Evolutionary conservation across 1,140 invertebrate genomes (phyloP), one percentile per base, ranked within the genome.

Genomic region (Hypsibius dujardini): DNA sequence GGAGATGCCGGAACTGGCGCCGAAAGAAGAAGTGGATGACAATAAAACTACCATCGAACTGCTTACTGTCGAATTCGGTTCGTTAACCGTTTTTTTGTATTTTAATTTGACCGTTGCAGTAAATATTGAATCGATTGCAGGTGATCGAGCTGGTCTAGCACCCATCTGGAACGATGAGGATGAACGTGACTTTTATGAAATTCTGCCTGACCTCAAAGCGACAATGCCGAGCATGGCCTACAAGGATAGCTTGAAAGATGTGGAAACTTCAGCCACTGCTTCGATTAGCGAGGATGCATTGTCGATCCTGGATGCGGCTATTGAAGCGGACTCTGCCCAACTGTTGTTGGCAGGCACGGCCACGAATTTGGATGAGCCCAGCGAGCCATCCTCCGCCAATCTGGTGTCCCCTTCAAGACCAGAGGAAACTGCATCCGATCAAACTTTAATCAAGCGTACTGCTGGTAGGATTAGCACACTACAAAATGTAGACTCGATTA

Each of bases 101-200:
- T n/a, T n/a, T n/a, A n/a, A n/a, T n/a, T n/a, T n/a, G n/a, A n/a
- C n/a, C n/a, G 3, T 42, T 3, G 62, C 42, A 7, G 45, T 14
- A 67, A 3, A 67, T 14, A 67, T 42, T 67, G 3, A 67, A 67
- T 42, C 42, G 3, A 42, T 14, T 67, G 7, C 45, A 67, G 62
- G 62, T 42, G 62, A 67, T 42, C 62, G 62, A 7, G 73, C 73
- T 60, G 71, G 73, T 1, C 71, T 74, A 70, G 74, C 59, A 59
- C 71, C 74, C 71, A 73, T 83, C 1, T 97, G 92, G 92, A 92
- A 95, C 74, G 94, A 98, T 81, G 90, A 95, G 75, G 94, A 98
- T 78, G 92, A 91, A 0, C 85, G 90, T 77, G 84, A 87, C 69
- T 97, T 98, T 77, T 98, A 98, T 79, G 91, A 94, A 76, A 87